Conservation (phyloP, 2,797 vertebrate species). For the Galago senegalensis region DNA sequence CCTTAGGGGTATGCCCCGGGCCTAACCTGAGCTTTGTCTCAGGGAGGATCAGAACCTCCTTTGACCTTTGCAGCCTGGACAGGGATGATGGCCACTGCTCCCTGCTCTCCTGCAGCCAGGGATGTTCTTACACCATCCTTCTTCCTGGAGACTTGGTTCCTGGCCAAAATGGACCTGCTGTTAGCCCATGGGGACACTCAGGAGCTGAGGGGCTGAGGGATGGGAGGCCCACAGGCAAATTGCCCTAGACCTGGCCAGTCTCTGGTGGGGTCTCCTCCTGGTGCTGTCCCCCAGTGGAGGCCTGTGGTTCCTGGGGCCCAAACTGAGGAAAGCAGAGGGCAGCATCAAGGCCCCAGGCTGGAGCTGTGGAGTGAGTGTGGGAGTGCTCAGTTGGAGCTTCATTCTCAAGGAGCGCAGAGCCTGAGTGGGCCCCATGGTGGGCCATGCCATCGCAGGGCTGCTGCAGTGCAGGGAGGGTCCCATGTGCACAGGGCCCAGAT, state of each 20-base stretch:
- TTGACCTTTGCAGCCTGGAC: neutral
- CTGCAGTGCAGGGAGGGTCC: neutral
- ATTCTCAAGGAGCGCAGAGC: neutral
- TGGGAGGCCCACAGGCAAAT: neutral
- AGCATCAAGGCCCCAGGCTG: neutral
- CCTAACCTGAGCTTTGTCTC: neutral
- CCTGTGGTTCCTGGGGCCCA: neutral
- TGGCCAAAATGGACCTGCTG: neutral
- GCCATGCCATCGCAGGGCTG: accelerated
- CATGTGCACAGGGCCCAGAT: neutral
- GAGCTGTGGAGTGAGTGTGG: neutral
- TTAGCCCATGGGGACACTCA: neutral
- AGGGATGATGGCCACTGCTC: neutral
- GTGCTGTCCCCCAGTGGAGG: no score
- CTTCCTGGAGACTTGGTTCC: neutral
- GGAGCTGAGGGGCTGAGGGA: neutral
- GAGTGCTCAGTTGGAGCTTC: neutral
- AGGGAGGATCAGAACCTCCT: neutral
- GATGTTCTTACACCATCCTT: neutral
- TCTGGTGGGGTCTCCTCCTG: neutral
- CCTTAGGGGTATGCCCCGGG: no score
- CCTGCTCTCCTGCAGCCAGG: no score
- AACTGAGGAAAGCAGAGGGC: neutral
- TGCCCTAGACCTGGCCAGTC: neutral
- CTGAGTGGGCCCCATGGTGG: neutral